Evolutionary conservation across 2,797 vertebrate species (phyloP).

Genomic region (Denticeps clupeoides): DNA sequence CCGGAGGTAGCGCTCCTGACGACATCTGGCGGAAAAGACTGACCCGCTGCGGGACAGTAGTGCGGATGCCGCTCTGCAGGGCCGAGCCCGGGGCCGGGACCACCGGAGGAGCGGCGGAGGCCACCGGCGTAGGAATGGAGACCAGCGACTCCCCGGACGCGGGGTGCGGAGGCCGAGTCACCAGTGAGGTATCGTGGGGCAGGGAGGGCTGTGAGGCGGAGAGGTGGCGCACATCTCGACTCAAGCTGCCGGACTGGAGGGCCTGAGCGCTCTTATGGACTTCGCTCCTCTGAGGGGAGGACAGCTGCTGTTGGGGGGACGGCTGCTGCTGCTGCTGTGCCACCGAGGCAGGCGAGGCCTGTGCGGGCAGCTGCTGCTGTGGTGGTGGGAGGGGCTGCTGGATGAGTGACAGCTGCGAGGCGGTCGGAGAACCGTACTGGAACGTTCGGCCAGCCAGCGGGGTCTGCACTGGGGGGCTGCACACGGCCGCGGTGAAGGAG

Average conservation of each 20-base stretch:
- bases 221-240: slow-evolving; percentile 82
- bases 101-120: too few species aligned
- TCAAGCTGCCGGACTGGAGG: slow-evolving; percentile 82
- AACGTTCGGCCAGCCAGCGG: slow-evolving; percentile 85
- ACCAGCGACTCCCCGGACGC: slow-evolving; percentile 76
- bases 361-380: slow-evolving; percentile 41
- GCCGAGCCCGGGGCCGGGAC: slow-evolving; percentile 56
- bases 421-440: slow-evolving; percentile 83
- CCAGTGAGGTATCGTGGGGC: slow-evolving; percentile 82
- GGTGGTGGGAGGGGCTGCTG: slow-evolving; percentile 56
- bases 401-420: slow-evolving; percentile 86
- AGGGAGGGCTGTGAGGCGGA: slow-evolving; percentile 95
- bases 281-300: slow-evolving; percentile 73
- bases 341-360: slow-evolving; percentile 25
- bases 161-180: slow-evolving; percentile 70
- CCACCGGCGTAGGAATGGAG: too few species aligned
- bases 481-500: slow-evolving; percentile 79
- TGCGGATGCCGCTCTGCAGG: slow-evolving; percentile 65
- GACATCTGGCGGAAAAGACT: slow-evolving; percentile 95
- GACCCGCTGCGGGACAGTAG: slow-evolving; percentile 78
- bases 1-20: slow-evolving; percentile 82
- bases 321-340: slow-evolving; percentile 37
- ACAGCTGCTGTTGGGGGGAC: slow-evolving; percentile 56
- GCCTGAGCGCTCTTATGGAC: slow-evolving; percentile 84
- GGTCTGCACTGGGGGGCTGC: slow-evolving; percentile 84